Percentiles rank a stretch among this genome's conserved stretches.
Conservation (phyloP, 2,797 vertebrate genomes). For the Hippocampus kuda region DNA sequence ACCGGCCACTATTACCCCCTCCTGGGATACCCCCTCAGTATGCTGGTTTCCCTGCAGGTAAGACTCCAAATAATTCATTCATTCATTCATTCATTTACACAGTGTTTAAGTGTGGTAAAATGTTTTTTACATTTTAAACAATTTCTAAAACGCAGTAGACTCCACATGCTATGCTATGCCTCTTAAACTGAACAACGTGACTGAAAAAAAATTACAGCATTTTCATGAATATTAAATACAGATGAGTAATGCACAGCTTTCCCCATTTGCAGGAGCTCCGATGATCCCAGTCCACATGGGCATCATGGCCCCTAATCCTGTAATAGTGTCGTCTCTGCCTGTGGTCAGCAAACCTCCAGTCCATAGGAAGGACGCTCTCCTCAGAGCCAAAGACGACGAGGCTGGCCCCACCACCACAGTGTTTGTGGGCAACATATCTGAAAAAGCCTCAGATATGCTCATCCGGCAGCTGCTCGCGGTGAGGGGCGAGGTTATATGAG, state of each 20-base stretch:
- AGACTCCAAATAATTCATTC: slow-evolving; percentile 33
- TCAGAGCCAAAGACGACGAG: slow-evolving; percentile 79
- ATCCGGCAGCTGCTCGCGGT: slow-evolving; percentile 94
- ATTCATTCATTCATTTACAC: neutral
- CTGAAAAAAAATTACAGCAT: neutral
- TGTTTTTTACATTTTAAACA: neutral
- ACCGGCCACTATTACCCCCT: slow-evolving; percentile 91
- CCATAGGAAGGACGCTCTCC: slow-evolving; percentile 76
- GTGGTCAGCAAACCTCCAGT: slow-evolving; percentile 88
- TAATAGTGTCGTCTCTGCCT: slow-evolving; percentile 80
- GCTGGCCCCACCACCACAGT: slow-evolving; percentile 96
- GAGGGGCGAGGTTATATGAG: slow-evolving; percentile 47
- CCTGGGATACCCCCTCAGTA: slow-evolving; percentile 95
- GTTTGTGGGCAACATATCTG: slow-evolving; percentile 98
- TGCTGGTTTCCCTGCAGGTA: slow-evolving; percentile 87
- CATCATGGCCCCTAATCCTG: slow-evolving; percentile 88
- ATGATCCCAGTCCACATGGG: slow-evolving; percentile 99
- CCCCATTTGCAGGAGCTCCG: slow-evolving; percentile 70
- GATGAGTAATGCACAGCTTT: neutral
- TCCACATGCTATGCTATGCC: neutral
- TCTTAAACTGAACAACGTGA: neutral
- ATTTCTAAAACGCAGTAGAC: neutral
- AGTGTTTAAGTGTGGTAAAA: too few species aligned
- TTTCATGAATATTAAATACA: neutral
- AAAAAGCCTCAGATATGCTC: slow-evolving; percentile 98